Evolutionary conservation across 2,888 invertebrate genomes (phyloP).

Genomic region (Periphyllus acericola): DNA sequence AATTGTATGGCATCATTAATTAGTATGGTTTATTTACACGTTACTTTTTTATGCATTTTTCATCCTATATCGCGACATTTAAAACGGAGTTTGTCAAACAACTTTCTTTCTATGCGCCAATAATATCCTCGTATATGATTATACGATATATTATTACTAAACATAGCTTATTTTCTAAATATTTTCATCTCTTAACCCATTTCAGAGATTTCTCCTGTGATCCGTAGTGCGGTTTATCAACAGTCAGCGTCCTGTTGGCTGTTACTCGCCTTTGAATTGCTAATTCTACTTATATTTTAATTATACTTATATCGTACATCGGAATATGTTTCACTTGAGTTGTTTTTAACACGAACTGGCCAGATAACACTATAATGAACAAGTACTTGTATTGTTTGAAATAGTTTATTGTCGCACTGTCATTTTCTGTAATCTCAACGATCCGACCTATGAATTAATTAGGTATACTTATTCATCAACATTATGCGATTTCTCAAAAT

Average conservation of each 20-base stretch:
- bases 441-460: too few species aligned
- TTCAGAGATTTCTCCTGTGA: not conserved
- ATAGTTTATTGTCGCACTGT: too few species aligned
- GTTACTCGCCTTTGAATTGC: not conserved
- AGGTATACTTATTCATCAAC: too few species aligned
- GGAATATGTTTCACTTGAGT: not conserved
- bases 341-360: not conserved
- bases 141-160: not conserved
- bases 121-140: not conserved
- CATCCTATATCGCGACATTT: not conserved
- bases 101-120: constrained; percentile 36
- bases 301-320: not conserved
- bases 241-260: not conserved
- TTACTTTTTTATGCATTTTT: not conserved
- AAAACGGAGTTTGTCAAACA: not conserved
- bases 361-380: too few species aligned
- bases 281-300: not conserved
- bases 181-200: not conserved
- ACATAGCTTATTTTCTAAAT: not conserved
- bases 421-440: too few species aligned
- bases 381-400: too few species aligned
- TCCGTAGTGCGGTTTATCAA: not conserved
- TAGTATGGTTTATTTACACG: too few species aligned
- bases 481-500: too few species aligned
- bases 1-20: too few species aligned